Evolutionary conservation across 2,888 invertebrate species (phyloP), one percentile per base, ranked within the genome.

Genomic region (Mythimna ferrago): DNA sequence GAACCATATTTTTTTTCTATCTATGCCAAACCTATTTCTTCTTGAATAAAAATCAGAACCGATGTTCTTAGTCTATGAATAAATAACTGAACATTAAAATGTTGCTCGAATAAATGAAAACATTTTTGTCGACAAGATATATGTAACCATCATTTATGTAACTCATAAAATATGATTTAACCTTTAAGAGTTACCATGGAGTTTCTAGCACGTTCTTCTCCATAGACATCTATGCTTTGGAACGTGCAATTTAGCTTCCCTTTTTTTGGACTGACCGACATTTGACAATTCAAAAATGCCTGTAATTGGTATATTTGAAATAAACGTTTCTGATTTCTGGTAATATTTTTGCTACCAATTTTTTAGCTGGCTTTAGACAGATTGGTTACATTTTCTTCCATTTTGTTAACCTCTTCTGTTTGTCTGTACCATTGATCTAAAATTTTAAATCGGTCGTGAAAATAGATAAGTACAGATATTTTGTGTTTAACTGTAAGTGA

Each of bases 1-100:
- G 41, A 26, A 16, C 26, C 0, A 6, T 11, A 11, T 41, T 48
- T 51, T 61, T 41, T n/a, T 32, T 16, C 3, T 57, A 6, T 51
- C 0, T 41, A 16, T n/a, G n/a, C 3, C 0, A 7, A 0, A 19
- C 0, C 3, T 21, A 2, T 11, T 38, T 53, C 0, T 4, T 35
- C 9, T 5, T 44, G 0, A 35, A 41, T 26, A 66, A 54, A 61
- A 63, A 48, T 35, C 48, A 14, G 16, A 26, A 44, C 26, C 10
- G 6, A 19, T 51, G 6, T 0, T n/a, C 21, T 21, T 32, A 48
- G 14, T 32, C 9, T 69, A 10, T 35, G 19, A 44, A 26, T 48
- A 14, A 11, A 38, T 48, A 32, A 48, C 16, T 53, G n/a, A 56
- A 41, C 9, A 41, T n/a, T 14, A 56, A 32, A 66, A 38, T 41